These are phyloP conservation scores for Rhagophthalmus giganteus DNA, from an alignment of 2,888 invertebrate genomes.

Conservation along the genomic window DNA sequence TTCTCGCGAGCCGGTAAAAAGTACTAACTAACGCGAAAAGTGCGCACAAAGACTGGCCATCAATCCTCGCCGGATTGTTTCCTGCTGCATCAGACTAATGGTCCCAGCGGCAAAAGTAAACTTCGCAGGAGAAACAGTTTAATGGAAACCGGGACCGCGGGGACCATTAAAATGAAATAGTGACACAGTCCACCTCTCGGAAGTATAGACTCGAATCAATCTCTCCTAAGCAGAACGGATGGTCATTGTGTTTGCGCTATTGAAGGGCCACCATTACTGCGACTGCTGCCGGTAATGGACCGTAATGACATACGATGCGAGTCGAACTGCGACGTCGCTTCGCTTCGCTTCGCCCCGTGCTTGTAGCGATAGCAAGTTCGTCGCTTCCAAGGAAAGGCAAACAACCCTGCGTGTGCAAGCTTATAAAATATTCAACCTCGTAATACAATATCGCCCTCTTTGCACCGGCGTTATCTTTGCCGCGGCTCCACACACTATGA, in stretches of 20 bases:
- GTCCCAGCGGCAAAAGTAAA: slow-evolving; percentile 58
- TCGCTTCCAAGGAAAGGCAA: slow-evolving; percentile 20
- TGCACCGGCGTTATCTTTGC: slow-evolving; percentile 40
- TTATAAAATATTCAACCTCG: slow-evolving; percentile 59
- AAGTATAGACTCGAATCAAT: slow-evolving; percentile 49
- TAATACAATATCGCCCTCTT: slow-evolving; percentile 57
- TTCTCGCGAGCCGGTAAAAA: slow-evolving; percentile 12
- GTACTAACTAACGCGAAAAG: slow-evolving; percentile 44
- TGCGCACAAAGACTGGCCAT: slow-evolving; percentile 49
- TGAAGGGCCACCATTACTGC: slow-evolving; percentile 43
- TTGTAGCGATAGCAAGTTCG: slow-evolving; percentile 17
- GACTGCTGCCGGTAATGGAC: slow-evolving; percentile 49
- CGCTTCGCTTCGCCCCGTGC: too few relatives aligned
- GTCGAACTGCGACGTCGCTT: slow-evolving; percentile 26
- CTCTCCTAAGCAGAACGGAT: slow-evolving; percentile 53
- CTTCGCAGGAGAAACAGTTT: slow-evolving; percentile 59
- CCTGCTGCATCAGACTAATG: slow-evolving; percentile 58
- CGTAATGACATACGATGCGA: slow-evolving; percentile 44
- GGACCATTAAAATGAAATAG: slow-evolving; percentile 64
- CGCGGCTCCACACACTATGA: slow-evolving; percentile 38
- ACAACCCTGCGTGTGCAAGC: slow-evolving; percentile 32
- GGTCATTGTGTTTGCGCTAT: slow-evolving; percentile 44
- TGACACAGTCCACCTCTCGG: slow-evolving; percentile 45
- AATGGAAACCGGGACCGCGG: slow-evolving; percentile 62
- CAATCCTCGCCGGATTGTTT: slow-evolving; percentile 58